A percentile compares a stretch with the other conserved stretches of the same genome.
Evolutionary conservation across 2,113 vertebrate genomes (phyloP).

Genomic region (Syngnathus floridae): DNA sequence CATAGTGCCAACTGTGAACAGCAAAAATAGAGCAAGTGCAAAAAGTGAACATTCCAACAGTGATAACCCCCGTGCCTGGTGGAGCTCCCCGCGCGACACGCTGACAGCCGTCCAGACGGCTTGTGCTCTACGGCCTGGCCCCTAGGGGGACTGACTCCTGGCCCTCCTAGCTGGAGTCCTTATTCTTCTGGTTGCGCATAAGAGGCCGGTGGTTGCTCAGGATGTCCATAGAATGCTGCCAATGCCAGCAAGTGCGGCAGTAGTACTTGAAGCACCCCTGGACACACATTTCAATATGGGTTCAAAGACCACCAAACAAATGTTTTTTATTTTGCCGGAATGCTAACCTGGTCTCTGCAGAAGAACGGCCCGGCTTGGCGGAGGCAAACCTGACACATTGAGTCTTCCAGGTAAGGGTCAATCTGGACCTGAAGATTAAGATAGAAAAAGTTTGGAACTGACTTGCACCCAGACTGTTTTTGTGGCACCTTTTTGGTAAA

Average conservation of each 20-base stretch:
- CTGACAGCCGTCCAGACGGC: slow-evolving; percentile 63
- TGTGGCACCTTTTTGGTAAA: slow-evolving; percentile 91
- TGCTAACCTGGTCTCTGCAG: slow-evolving; percentile 90
- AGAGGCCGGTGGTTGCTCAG: slow-evolving; percentile 93
- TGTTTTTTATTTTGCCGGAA: not conserved
- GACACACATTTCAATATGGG: not conserved
- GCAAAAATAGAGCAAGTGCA: slow-evolving; percentile 97
- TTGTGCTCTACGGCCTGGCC: slow-evolving; percentile 47
- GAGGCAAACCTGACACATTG: slow-evolving; percentile 92
- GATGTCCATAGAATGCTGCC: slow-evolving; percentile 94
- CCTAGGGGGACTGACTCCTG: slow-evolving; percentile 35
- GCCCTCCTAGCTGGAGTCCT: slow-evolving; percentile 81
- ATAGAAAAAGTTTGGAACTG: not conserved
- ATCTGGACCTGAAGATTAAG: slow-evolving; percentile 83
- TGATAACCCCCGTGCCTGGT: slow-evolving; percentile 74
- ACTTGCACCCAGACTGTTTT: not conserved
- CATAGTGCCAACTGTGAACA: slow-evolving; percentile 88
- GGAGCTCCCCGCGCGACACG: slow-evolving; percentile 62
- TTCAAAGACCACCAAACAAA: not conserved
- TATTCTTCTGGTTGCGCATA: slow-evolving; percentile 98
- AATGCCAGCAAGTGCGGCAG: slow-evolving; percentile 97
- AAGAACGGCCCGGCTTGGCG: slow-evolving; percentile 94
- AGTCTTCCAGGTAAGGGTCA: slow-evolving; percentile 94
- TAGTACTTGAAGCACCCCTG: slow-evolving; percentile 99
- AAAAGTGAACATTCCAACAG: slow-evolving; percentile 87